Conservation (phyloP, 2,797 vertebrate genomes). For the Brotula barbata region DNA sequence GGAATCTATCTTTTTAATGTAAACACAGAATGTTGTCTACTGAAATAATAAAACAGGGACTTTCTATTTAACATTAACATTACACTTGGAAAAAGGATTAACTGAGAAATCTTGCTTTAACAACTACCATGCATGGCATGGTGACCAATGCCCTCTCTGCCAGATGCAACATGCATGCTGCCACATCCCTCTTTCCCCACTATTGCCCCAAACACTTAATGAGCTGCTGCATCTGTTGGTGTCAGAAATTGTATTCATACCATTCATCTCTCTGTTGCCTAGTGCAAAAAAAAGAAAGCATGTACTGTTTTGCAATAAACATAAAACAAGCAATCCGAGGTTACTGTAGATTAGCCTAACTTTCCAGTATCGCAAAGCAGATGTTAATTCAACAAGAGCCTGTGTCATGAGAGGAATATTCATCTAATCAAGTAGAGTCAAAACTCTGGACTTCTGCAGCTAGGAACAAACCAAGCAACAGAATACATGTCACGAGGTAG, state of each 20-base stretch:
- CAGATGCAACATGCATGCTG: constrained; percentile 33
- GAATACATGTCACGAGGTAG: constrained; percentile 13
- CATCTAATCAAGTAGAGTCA: constrained; percentile 26
- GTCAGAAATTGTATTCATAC: constrained; percentile 36
- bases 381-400: constrained; percentile 38
- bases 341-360: constrained; percentile 30
- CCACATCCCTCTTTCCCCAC: constrained; percentile 22
- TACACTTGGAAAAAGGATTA: constrained; percentile 30
- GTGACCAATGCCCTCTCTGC: constrained; percentile 33
- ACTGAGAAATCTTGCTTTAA: constrained; percentile 29
- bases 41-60: constrained; percentile 10
- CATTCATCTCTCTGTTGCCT: constrained; percentile 38
- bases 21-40: no score
- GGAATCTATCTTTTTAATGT: no score
- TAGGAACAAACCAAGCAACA: constrained; percentile 27
- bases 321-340: constrained; percentile 32
- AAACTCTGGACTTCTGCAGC: constrained; percentile 21
- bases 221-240: constrained; percentile 46
- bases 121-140: constrained; percentile 22
- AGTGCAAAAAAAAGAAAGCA: constrained; percentile 11
- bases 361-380: constrained; percentile 26
- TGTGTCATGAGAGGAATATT: constrained; percentile 7
- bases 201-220: constrained; percentile 13
- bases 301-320: constrained; percentile 42
- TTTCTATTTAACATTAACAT: constrained; percentile 24